Evolutionary conservation across 2,888 invertebrate genomes (phyloP).

Genomic region (Ichneumoninae sp.): DNA sequence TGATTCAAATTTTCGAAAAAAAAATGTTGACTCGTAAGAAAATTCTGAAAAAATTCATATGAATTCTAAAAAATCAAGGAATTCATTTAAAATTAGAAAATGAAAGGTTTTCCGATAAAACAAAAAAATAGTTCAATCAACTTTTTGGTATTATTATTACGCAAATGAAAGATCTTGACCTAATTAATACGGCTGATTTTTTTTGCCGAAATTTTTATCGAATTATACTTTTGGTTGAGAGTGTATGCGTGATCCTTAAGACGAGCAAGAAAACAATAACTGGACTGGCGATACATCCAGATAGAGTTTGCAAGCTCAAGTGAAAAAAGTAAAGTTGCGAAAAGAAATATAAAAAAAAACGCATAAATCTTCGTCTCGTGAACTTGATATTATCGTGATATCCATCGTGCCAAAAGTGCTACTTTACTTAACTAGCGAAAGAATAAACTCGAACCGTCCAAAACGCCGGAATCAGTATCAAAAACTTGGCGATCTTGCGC

Average conservation of each 20-base stretch:
- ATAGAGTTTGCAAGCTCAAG: constrained; percentile 26
- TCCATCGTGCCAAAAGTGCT: constrained; percentile 69
- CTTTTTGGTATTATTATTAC: too few species aligned
- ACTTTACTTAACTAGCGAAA: constrained; percentile 59
- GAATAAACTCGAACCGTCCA: constrained; percentile 67
- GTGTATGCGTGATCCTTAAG: neutral
- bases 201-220: too few species aligned
- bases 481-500: constrained; percentile 19
- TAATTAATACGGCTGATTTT: too few species aligned
- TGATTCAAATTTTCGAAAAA: too few species aligned
- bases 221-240: too few species aligned
- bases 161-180: too few species aligned
- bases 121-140: too few species aligned
- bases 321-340: constrained; percentile 1
- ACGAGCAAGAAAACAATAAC: constrained; percentile 17
- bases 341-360: constrained; percentile 41
- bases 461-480: constrained; percentile 51
- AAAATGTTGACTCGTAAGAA: too few species aligned
- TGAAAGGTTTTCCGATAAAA: too few species aligned
- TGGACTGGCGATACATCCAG: constrained; percentile 28
- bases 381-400: constrained; percentile 60
- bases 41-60: too few species aligned
- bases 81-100: too few species aligned
- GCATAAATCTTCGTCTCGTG: constrained; percentile 39
- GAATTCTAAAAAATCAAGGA: too few species aligned